Evolutionary conservation across 2,113 vertebrate species (phyloP).

Genomic region (Microcebus griseorufus): DNA sequence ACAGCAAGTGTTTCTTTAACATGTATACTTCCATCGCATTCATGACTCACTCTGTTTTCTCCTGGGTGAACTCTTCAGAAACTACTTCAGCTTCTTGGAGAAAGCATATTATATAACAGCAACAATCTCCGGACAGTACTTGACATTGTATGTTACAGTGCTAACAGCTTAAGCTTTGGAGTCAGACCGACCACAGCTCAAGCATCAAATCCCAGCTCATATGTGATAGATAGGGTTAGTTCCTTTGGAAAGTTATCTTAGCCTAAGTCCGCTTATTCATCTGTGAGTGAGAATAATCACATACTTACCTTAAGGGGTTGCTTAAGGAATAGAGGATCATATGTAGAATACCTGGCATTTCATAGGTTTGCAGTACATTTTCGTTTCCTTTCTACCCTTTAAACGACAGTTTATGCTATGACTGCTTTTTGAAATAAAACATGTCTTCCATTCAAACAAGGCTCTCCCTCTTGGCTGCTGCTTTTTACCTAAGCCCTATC

Average conservation of each 20-base stretch:
- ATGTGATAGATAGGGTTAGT: background rate
- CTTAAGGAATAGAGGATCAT: background rate
- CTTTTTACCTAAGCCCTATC: background rate
- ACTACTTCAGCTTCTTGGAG: background rate
- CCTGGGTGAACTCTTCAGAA: background rate
- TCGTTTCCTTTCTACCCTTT: background rate
- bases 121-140: background rate
- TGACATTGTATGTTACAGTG: background rate
- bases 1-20: background rate
- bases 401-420: background rate
- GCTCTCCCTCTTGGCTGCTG: background rate
- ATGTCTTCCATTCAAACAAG: slow-evolving; percentile 11
- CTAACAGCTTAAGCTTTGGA: background rate
- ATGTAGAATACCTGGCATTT: background rate
- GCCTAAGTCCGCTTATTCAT: background rate
- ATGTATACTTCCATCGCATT: background rate
- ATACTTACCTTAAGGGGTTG: background rate
- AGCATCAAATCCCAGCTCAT: background rate
- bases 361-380: background rate
- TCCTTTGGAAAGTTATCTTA: background rate
- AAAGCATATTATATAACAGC: background rate
- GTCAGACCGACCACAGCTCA: background rate
- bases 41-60: background rate
- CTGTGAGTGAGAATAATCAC: background rate
- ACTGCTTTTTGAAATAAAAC: slow-evolving; percentile 1